Evolutionary conservation across 2,797 vertebrate genomes (phyloP).

Genomic region (Aythya fuligula): DNA sequence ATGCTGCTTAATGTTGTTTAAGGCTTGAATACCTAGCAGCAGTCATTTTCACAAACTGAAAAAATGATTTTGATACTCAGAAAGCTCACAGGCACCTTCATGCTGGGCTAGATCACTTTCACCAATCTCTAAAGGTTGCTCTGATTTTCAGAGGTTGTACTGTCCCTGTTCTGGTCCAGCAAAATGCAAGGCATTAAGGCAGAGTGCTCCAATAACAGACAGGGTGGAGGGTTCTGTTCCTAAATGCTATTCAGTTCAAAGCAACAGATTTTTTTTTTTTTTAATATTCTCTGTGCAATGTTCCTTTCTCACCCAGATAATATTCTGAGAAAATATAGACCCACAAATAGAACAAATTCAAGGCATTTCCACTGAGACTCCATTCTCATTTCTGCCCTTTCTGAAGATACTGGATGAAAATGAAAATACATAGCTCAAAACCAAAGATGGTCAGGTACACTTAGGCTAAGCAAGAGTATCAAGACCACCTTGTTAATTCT

Average conservation of each 20-base stretch:
- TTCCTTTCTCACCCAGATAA: neutral
- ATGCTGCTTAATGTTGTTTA: neutral
- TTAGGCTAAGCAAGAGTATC: neutral
- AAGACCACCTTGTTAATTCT: neutral
- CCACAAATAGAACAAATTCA: neutral
- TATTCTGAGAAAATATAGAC: neutral
- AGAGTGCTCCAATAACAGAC: accelerated
- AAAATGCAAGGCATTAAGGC: neutral
- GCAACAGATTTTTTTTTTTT: too few relatives aligned
- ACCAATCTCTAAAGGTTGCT: neutral
- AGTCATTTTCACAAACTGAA: accelerated
- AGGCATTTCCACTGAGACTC: neutral
- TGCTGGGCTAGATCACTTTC: neutral
- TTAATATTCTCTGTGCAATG: neutral
- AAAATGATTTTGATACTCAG: neutral
- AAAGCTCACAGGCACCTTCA: neutral
- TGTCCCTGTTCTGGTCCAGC: neutral
- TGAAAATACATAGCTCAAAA: neutral
- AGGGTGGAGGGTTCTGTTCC: neutral
- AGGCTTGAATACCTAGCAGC: neutral
- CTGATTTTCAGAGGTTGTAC: neutral
- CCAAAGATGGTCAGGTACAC: neutral
- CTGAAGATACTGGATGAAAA: neutral
- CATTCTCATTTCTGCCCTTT: neutral
- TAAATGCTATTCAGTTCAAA: neutral